A percentile compares a stretch with the other conserved stretches of the same genome.
Conservation (phyloP, 2,113 vertebrate genomes). For the Tragelaphus buxtoni region DNA sequence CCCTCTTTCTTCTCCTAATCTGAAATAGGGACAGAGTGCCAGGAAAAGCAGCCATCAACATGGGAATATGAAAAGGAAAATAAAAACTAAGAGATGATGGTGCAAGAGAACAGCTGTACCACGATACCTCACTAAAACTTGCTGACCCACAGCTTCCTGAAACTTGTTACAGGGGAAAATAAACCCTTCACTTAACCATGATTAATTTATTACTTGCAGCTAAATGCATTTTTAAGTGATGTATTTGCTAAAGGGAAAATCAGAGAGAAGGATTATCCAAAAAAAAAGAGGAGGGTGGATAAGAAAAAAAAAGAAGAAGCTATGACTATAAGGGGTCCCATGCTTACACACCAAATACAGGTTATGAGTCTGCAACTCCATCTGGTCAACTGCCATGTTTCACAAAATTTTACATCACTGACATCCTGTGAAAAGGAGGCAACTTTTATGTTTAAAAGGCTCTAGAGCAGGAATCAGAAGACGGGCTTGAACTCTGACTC, state of each 20-base stretch:
- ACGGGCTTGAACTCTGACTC: background rate
- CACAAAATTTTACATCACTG: background rate
- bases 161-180: background rate
- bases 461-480: background rate
- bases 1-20: background rate
- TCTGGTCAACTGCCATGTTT: background rate
- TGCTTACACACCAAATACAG: background rate
- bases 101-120: fast-evolving
- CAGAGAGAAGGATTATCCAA: background rate
- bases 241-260: background rate
- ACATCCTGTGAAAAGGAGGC: background rate
- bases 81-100: background rate
- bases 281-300: background rate
- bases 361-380: background rate
- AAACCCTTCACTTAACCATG: background rate
- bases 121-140: background rate
- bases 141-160: background rate
- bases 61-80: background rate
- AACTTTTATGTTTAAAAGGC: background rate
- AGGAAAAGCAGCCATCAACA: background rate
- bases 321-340: background rate
- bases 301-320: background rate
- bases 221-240: background rate
- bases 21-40: background rate
- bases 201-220: background rate